Evolutionary conservation across 2,888 invertebrate species (phyloP).

Genomic region (Schizotus pectinicornis): DNA sequence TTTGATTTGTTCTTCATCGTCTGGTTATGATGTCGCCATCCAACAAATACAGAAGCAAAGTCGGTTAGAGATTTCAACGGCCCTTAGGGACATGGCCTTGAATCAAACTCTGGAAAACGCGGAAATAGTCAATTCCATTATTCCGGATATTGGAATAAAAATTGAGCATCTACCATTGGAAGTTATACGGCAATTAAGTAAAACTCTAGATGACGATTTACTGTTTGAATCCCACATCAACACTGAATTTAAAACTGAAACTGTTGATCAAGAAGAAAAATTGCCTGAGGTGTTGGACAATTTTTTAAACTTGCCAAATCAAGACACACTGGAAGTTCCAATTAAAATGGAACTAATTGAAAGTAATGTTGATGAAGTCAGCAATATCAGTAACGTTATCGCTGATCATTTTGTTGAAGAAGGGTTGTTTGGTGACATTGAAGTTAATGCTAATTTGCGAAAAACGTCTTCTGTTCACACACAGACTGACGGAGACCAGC

Average conservation of each 20-base stretch:
- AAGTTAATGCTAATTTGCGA: background rate
- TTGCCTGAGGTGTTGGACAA: too few species aligned
- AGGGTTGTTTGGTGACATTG: background rate
- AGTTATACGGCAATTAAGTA: slow-evolving; percentile 49
- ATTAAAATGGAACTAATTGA: slow-evolving; percentile 5
- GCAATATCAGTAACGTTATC: background rate
- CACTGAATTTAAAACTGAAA: slow-evolving; percentile 7
- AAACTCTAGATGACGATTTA: slow-evolving; percentile 42
- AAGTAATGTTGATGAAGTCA: background rate
- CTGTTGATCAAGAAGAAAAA: background rate
- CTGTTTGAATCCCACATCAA: background rate
- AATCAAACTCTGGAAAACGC: slow-evolving; percentile 38
- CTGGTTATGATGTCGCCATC: slow-evolving; percentile 51
- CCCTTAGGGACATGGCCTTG: slow-evolving; percentile 51
- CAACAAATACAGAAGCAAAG: slow-evolving; percentile 53
- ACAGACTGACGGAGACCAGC: slow-evolving; percentile 13
- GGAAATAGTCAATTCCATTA: slow-evolving; percentile 51
- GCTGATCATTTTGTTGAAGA: background rate
- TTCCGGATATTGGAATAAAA: slow-evolving; percentile 55
- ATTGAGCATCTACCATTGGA: slow-evolving; percentile 53
- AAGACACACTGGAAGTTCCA: background rate
- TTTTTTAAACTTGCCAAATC: too few species aligned
- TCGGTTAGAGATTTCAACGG: slow-evolving; percentile 53
- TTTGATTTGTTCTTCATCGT: slow-evolving; percentile 48
- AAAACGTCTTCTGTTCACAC: too few species aligned